Evolutionary conservation across 2,113 vertebrate genomes (phyloP).

Genomic region (Podilymbus podiceps): DNA sequence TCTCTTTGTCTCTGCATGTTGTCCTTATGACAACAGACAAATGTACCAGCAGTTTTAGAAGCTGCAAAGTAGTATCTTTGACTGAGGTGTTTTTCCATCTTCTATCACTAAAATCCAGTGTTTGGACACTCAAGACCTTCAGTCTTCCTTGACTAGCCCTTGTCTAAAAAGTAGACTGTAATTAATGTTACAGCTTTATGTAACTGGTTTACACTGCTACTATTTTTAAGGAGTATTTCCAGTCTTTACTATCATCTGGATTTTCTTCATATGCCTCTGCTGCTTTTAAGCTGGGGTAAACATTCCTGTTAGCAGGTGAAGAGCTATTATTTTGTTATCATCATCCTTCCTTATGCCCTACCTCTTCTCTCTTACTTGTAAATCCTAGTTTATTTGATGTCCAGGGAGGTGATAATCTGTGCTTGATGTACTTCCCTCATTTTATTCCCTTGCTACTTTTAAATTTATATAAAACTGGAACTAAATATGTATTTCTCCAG

Average conservation of each 20-base stretch:
- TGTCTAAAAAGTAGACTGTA: neutral
- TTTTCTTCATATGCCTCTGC: neutral
- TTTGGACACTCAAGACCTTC: neutral
- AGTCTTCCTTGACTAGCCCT: neutral
- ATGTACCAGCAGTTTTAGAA: neutral
- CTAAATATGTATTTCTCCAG: neutral
- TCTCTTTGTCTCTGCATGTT: neutral
- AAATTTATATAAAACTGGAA: neutral
- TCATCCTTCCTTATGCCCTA: neutral
- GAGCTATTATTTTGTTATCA: neutral
- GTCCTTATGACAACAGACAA: neutral
- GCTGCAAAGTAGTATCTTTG: neutral
- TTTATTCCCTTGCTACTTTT: neutral
- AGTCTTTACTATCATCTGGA: neutral
- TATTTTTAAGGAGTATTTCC: neutral
- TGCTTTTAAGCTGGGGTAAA: neutral
- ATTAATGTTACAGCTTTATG: neutral
- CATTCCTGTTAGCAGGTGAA: neutral
- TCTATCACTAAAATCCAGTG: neutral
- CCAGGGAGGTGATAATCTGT: neutral
- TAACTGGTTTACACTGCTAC: neutral
- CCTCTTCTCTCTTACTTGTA: neutral
- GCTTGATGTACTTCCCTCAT: neutral
- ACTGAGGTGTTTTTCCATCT: neutral
- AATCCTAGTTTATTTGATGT: neutral